Evolutionary conservation across 2,888 invertebrate species (phyloP), one percentile per base, ranked within the genome.

Genomic region (Archips xylosteana): DNA sequence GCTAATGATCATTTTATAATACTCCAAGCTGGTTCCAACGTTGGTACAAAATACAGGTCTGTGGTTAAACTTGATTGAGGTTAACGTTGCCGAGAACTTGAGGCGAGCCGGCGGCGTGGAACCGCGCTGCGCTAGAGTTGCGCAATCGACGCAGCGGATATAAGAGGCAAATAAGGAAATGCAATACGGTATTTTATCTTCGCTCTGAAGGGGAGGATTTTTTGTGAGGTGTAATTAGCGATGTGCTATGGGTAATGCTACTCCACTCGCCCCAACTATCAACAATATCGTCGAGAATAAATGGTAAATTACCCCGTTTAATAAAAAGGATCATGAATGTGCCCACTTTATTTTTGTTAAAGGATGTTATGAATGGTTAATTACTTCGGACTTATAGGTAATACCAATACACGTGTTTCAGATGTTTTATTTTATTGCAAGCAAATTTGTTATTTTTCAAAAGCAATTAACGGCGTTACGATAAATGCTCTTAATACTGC

Each of bases 1-100:
- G 57, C 32, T 57, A 57, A 57, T 60, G 60, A n/a, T 36, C 36
- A 60, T 60, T 34, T 60, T 60, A 60, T 36, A 60, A 60, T 23
- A n/a, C 60, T 60, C 10, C 62, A 62, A 42, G 42, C 70, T 74
- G 64, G 69, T 13, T 70, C 65, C 69, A 70, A 74, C 45, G 61
- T 70, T 65, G 69, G 74, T 65, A 64, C 69, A 74, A 74, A 68
- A 64, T 74, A 74, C 74, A 65, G 74, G 73, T 71, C 76, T 78
- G 71, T 80, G 78, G 80, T 78, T 83, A 82, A 84, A 85, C 85
- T 87, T 82, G 84, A 91, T 89, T 82, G 86, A 90, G 91, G 89
- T 89, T 88, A 90, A 82, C 86, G 85, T 89, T 84, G 87, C 92
- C 91, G 82, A 91, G 92, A 92, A 92, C 92, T 92, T 92, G 92